Conservation (phyloP, 2,888 invertebrate genomes). For the Nomada lathburiana region DNA sequence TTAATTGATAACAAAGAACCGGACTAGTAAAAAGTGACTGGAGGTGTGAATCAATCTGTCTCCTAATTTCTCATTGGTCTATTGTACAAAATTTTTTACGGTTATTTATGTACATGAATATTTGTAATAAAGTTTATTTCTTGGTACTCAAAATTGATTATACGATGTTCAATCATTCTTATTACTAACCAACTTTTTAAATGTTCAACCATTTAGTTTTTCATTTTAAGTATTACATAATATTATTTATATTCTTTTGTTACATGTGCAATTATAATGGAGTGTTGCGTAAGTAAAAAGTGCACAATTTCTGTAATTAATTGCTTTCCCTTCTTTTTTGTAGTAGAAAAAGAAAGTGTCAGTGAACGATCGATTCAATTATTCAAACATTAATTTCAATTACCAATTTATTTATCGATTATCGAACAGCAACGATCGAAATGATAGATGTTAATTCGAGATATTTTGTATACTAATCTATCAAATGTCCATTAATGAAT, state of each 20-base stretch:
- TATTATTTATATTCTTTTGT: neutral
- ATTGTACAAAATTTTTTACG: conserved; percentile 17
- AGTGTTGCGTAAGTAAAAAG: no score
- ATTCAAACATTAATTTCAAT: neutral
- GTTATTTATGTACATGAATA: conserved; percentile 17
- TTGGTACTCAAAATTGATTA: neutral
- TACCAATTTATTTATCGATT: conserved; percentile 13
- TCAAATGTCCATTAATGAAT: neutral
- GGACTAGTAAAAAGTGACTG: neutral
- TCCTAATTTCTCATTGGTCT: neutral
- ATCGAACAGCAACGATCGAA: conserved; percentile 26
- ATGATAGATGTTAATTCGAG: neutral
- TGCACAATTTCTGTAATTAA: no score
- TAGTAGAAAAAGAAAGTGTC: neutral
- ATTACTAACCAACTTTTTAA: neutral
- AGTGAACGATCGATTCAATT: neutral
- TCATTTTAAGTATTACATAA: neutral
- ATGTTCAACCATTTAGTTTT: neutral
- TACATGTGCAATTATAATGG: no score
- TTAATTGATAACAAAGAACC: neutral
- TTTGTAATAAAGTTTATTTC: conserved; percentile 44
- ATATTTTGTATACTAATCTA: conserved; percentile 2
- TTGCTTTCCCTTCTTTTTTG: no score
- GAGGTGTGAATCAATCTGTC: neutral
- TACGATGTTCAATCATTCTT: neutral